phyloP scores from a whole-genome alignment of 2,113 vertebrate species.

The Chiloscyllium plagiosum region DNA sequence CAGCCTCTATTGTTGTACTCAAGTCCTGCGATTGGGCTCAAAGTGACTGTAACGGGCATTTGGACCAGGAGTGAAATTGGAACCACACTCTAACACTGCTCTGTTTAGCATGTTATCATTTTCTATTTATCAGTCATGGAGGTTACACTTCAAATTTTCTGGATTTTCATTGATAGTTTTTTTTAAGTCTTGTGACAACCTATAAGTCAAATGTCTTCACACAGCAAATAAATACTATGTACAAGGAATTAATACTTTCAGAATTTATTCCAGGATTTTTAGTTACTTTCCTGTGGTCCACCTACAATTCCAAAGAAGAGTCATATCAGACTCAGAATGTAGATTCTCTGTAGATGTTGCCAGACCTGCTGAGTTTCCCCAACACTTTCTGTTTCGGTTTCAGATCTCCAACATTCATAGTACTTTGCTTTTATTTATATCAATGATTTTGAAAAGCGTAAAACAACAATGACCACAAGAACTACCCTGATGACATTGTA shows the following conservation, averaged over 20 bases:
- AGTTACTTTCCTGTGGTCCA: neutral
- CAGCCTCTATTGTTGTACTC: no score
- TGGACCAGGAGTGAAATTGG: no score
- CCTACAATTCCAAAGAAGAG: neutral
- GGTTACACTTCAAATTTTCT: neutral
- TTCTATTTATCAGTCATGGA: neutral
- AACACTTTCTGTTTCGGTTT: no score
- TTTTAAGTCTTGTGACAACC: neutral
- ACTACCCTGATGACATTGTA: neutral
- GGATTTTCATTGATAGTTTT: neutral
- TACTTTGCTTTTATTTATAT: no score
- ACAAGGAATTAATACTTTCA: neutral
- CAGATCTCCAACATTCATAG: no score
- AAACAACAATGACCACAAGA: neutral
- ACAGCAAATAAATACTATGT: neutral
- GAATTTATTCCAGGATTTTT: neutral
- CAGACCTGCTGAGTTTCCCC: no score
- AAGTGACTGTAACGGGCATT: no score
- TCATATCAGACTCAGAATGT: no score
- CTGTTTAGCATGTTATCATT: neutral
- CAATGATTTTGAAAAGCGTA: neutral
- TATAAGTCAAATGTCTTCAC: neutral
- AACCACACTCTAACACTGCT: neutral
- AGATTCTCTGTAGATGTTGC: no score
- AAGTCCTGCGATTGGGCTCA: no score